These are phyloP conservation scores for Eristalinus aeneus DNA, from an alignment of 2,888 invertebrate species.

Conservation along the genomic window DNA sequence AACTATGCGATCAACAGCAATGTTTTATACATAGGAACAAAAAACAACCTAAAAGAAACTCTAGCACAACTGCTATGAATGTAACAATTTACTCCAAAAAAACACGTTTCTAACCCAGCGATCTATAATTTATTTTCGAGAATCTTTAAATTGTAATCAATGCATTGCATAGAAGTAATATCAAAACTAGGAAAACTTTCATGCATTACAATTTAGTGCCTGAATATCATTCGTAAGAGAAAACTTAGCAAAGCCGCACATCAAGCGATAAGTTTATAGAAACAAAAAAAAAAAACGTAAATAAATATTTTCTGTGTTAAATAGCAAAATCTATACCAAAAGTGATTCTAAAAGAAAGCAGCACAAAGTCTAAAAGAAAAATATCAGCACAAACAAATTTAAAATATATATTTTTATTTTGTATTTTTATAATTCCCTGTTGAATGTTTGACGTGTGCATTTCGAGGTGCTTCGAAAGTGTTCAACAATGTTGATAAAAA, in stretches of 20 bases:
- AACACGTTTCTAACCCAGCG: constrained; percentile 53
- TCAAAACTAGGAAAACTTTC: background rate
- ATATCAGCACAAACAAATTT: constrained; percentile 15
- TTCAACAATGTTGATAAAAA: constrained; percentile 44
- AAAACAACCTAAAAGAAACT: constrained; percentile 10
- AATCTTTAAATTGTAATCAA: constrained; percentile 30
- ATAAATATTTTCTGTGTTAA: background rate
- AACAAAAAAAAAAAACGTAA: background rate
- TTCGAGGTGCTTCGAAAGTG: constrained; percentile 59
- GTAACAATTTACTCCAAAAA: constrained; percentile 33
- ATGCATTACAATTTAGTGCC: constrained; percentile 62
- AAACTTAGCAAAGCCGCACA: background rate
- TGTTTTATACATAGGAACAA: constrained; percentile 15
- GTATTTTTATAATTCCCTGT: background rate
- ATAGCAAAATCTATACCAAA: constrained; percentile 29
- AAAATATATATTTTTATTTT: constrained; percentile 5
- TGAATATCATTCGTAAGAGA: constrained; percentile 23
- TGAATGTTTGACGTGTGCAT: constrained; percentile 24
- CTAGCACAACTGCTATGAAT: constrained; percentile 32
- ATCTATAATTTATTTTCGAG: constrained; percentile 41
- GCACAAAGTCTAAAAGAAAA: background rate
- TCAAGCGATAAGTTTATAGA: background rate
- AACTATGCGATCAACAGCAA: constrained; percentile 32
- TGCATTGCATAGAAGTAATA: constrained; percentile 2
- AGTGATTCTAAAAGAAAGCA: background rate